These are phyloP conservation scores for Xylocampa areola DNA, from an alignment of 2,888 invertebrate genomes.

Conservation along the genomic window DNA sequence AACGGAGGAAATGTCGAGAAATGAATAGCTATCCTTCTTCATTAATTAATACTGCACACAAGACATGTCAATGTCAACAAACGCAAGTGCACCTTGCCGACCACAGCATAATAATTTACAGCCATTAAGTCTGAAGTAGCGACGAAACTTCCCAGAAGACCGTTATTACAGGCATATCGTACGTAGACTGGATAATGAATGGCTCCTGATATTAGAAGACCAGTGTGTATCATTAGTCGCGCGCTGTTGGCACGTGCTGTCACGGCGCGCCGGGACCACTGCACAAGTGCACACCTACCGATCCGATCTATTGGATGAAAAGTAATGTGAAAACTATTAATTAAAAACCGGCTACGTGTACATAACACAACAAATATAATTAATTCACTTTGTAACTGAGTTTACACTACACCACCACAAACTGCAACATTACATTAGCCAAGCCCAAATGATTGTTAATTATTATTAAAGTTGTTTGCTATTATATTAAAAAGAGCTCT, in stretches of 20 bases:
- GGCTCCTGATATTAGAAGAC: slow-evolving; percentile 64
- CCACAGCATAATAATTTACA: slow-evolving; percentile 54
- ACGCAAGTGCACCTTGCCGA: slow-evolving; percentile 32
- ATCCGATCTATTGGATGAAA: background rate
- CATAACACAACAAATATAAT: too few species aligned
- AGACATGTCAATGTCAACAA: slow-evolving; percentile 19
- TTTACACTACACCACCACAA: too few species aligned
- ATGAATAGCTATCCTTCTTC: too few species aligned
- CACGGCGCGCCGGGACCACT: slow-evolving; percentile 52
- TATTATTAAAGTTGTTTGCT: too few species aligned
- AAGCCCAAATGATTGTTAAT: too few species aligned
- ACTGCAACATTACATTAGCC: too few species aligned
- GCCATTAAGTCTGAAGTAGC: slow-evolving; percentile 57
- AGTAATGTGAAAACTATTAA: background rate
- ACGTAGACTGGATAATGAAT: slow-evolving; percentile 66
- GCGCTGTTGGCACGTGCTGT: slow-evolving; percentile 70
- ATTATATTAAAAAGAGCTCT: too few species aligned
- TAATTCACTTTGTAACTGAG: too few species aligned
- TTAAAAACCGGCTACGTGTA: too few species aligned
- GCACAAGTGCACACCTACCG: slow-evolving; percentile 21
- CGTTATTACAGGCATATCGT: slow-evolving; percentile 66
- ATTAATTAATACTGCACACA: slow-evolving; percentile 12
- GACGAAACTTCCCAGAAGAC: slow-evolving; percentile 58
- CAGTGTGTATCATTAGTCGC: slow-evolving; percentile 72
- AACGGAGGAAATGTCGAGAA: too few species aligned